phyloP scores from a whole-genome alignment of 1,140 invertebrate genomes.

The Heliconius eleuchia region DNA sequence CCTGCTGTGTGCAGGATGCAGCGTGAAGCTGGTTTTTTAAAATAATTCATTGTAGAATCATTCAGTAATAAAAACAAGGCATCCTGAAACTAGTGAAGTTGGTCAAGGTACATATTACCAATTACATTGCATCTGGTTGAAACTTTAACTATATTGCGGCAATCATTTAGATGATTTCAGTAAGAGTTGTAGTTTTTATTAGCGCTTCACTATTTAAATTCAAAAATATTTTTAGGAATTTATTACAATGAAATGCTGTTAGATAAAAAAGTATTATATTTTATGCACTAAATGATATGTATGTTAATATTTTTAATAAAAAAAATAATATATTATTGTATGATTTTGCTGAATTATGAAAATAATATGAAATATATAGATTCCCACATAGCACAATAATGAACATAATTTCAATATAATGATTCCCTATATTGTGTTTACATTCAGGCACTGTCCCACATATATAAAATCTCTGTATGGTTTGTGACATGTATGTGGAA shows the following conservation, averaged over 20 bases:
- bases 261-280: too few relatives aligned
- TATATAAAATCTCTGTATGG: too few relatives aligned
- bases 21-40: background rate
- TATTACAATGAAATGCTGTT: too few relatives aligned
- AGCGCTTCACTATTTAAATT: too few relatives aligned
- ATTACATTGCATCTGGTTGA: slow-evolving; percentile 12
- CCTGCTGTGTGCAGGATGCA: too few relatives aligned
- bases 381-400: too few relatives aligned
- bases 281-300: background rate
- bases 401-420: too few relatives aligned
- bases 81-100: slow-evolving; percentile 22
- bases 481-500: too few relatives aligned
- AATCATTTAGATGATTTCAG: background rate
- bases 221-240: too few relatives aligned
- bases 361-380: background rate
- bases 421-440: too few relatives aligned
- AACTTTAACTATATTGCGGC: background rate
- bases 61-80: slow-evolving; percentile 17
- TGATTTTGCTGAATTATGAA: background rate
- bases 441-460: too few relatives aligned
- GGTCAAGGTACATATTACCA: slow-evolving; percentile 31
- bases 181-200: background rate
- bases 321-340: background rate
- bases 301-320: background rate
- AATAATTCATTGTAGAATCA: background rate